Base-by-base conservation (phyloP, 2,888 invertebrate species). In the Azorinus chamasolen region DNA sequence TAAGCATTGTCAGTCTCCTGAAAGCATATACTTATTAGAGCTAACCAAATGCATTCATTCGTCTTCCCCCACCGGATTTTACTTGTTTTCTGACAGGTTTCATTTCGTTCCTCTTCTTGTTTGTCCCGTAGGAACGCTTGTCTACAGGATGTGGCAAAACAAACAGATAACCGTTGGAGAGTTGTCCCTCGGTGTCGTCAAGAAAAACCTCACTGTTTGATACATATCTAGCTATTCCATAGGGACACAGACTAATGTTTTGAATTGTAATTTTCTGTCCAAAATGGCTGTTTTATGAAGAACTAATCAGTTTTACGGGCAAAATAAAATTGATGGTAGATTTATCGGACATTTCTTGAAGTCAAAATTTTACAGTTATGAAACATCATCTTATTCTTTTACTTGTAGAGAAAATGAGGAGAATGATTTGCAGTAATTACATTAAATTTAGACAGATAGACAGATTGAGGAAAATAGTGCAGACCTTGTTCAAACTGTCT, bases 161-260 rank as follows among this genome's bases (percentile, higher is more conserved):
- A 65, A 55, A 65, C 65, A 45, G 65, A 65, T 65, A 65, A 65
- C 55, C 65, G 50, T 45, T 59, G 46, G 46, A 46, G 59, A 59
- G 46, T 46, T 32, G 27, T 65, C 65, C 65, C 65, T 55, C 46
- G 65, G 65, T 65, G 54, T 55, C 65, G 39, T 46, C 45, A 55
- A 39, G 24, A 32, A 22, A 41, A 55, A 25, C 55, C 54, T 54
- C 55, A 37, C 54, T 48, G 32, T 54, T 22, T 55, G 65, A 65
- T 65, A 55, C 20, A 55, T 65, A 65, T 65, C 65, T 25, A 20
- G 14, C 18, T 24, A 37, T 54, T 55, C 55, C 32, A 27, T n/a
- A 45, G 50, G 65, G 45, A 39, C 41, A 46, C 22, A 20, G 4
- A 25, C 22, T 37, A 39, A 12, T 62, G 55, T 65, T 55, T 22